Conservation (phyloP, 2,888 invertebrate genomes). For the Listrodromus nycthemerus region DNA sequence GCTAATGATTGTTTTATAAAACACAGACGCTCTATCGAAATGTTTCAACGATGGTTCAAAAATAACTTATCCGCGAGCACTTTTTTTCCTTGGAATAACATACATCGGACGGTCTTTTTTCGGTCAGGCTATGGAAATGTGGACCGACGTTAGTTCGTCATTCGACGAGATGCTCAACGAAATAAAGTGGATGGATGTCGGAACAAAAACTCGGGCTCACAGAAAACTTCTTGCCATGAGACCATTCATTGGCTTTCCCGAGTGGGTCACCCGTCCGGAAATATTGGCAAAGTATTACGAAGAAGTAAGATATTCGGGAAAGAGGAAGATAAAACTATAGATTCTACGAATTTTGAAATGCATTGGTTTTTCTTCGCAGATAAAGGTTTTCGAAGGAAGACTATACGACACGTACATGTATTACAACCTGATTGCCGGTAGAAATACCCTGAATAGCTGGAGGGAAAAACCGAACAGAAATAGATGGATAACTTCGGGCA, state of each 20-base stretch:
- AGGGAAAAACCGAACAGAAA: slow-evolving; percentile 88
- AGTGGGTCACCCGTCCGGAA: slow-evolving; percentile 89
- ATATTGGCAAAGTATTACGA: slow-evolving; percentile 90
- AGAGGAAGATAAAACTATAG: background rate
- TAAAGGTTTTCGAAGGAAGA: slow-evolving; percentile 87
- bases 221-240: slow-evolving; percentile 89
- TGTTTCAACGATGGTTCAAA: slow-evolving; percentile 2
- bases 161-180: slow-evolving; percentile 90
- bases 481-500: slow-evolving; percentile 90
- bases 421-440: slow-evolving; percentile 87
- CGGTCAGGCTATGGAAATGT: slow-evolving; percentile 90
- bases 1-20: background rate
- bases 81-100: slow-evolving; percentile 12
- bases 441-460: slow-evolving; percentile 87
- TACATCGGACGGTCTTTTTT: slow-evolving; percentile 1
- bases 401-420: slow-evolving; percentile 87
- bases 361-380: slow-evolving; percentile 83
- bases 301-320: slow-evolving; percentile 84
- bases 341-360: slow-evolving; percentile 33
- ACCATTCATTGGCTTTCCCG: slow-evolving; percentile 93
- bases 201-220: slow-evolving; percentile 89
- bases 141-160: slow-evolving; percentile 90
- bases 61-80: slow-evolving; percentile 25
- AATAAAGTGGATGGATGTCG: slow-evolving; percentile 93
- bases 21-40: background rate